These are phyloP conservation scores for Drepanosiphum platanoidis DNA, from an alignment of 2,888 invertebrate genomes.

Conservation along the genomic window DNA sequence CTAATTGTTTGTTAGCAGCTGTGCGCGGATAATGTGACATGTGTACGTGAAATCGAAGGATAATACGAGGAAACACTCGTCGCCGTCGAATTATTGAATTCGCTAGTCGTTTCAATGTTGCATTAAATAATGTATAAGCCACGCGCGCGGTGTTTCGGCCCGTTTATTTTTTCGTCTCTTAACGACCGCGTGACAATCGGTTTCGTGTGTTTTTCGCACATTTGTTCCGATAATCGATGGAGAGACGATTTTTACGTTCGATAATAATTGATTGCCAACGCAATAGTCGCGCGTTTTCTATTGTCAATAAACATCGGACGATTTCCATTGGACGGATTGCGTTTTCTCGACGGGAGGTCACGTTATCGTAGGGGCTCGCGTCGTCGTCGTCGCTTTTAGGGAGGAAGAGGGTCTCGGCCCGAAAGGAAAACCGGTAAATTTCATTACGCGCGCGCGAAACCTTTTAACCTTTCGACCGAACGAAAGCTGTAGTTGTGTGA, in stretches of 20 bases:
- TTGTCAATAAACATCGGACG: neutral
- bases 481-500: too few relatives aligned
- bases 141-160: neutral
- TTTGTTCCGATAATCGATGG: conserved; percentile 8
- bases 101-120: conserved; percentile 5
- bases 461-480: too few relatives aligned
- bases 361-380: too few relatives aligned
- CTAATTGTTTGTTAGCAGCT: neutral
- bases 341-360: conserved; percentile 12
- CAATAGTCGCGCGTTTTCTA: neutral
- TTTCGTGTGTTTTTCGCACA: conserved; percentile 28
- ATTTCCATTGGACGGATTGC: conserved; percentile 7
- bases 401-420: too few relatives aligned
- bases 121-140: too few relatives aligned
- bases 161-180: conserved; percentile 11
- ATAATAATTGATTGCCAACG: conserved; percentile 22
- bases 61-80: neutral
- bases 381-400: too few relatives aligned
- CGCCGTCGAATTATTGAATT: conserved; percentile 4
- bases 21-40: too few relatives aligned
- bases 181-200: neutral
- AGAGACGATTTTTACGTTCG: conserved; percentile 1
- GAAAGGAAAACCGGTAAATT: too few relatives aligned
- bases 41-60: conserved; percentile 7
- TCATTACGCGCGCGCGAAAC: too few relatives aligned